A percentile compares a stretch with the other conserved stretches of the same genome.
These are phyloP conservation scores for Pleuronectes platessa DNA, from an alignment of 2,113 vertebrate genomes.

Conservation along the genomic window DNA sequence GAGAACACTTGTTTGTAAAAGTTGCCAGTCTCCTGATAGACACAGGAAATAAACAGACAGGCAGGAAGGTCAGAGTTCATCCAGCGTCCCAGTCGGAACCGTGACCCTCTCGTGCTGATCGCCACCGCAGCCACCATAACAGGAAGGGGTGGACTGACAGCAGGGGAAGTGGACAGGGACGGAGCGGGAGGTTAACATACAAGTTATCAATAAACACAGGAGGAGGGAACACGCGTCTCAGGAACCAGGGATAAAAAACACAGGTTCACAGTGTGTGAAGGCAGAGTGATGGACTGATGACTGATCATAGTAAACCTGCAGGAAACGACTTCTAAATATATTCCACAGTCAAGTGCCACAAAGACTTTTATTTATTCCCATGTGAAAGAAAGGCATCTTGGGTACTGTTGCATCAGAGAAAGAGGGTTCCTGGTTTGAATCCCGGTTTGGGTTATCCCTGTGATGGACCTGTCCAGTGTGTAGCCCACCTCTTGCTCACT, in stretches of 20 bases:
- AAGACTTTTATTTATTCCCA: no score
- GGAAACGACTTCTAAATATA: no score
- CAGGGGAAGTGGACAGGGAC: conserved; percentile 50
- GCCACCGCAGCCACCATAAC: conserved; percentile 55
- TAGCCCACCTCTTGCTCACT: no score
- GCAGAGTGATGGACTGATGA: no score
- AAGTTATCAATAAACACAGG: conserved; percentile 25
- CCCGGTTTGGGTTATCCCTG: no score
- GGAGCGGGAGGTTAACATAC: conserved; percentile 23
- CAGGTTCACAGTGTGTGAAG: background rate
- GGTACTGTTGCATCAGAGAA: background rate
- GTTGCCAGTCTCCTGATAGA: conserved; percentile 30
- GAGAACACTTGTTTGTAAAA: background rate
- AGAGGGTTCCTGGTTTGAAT: background rate
- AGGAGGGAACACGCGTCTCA: background rate
- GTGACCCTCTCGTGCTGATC: conserved; percentile 12
- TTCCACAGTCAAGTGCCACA: no score
- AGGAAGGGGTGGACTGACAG: conserved; percentile 63
- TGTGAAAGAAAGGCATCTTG: no score
- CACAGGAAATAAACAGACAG: conserved; percentile 64
- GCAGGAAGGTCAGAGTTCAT: conserved; percentile 62
- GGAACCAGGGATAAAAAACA: background rate
- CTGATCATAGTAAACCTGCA: no score
- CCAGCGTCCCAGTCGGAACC: conserved; percentile 21
- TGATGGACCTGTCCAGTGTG: no score